phyloP scores from a whole-genome alignment of 2,888 invertebrate genomes.

The Saturnia japonica region DNA sequence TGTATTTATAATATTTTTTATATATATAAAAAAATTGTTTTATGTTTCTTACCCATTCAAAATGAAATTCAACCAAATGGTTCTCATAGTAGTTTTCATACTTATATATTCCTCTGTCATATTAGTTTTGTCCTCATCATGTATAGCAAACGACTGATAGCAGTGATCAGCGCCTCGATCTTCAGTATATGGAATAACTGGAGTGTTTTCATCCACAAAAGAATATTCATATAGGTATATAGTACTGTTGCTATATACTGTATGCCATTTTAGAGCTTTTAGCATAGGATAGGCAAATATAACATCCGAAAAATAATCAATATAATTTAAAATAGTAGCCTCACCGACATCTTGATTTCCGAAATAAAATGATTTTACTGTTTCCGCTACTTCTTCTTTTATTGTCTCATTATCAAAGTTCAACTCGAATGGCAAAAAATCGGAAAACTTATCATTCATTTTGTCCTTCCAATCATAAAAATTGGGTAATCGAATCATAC shows the following conservation, averaged over 20 bases:
- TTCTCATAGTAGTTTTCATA: conserved; percentile 34
- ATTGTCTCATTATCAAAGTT: conserved; percentile 40
- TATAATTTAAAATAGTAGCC: conserved; percentile 31
- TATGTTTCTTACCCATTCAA: conserved; percentile 37
- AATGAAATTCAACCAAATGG: conserved; percentile 41
- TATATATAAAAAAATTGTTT: neutral
- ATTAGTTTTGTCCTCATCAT: conserved; percentile 28
- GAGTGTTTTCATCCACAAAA: conserved; percentile 41
- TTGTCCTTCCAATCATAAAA: conserved; percentile 36
- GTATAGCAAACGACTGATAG: conserved; percentile 37
- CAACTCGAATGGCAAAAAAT: conserved; percentile 51
- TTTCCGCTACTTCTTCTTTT: conserved; percentile 35
- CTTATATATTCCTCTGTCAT: conserved; percentile 31
- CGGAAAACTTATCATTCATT: conserved; percentile 49
- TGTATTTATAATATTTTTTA: too few species aligned
- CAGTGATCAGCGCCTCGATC: conserved; percentile 47
- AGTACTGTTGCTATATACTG: conserved; percentile 37
- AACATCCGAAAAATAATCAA: conserved; percentile 58
- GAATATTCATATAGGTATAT: conserved; percentile 54
- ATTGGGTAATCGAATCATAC: conserved; percentile 30
- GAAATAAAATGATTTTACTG: conserved; percentile 51
- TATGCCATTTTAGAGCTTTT: conserved; percentile 40
- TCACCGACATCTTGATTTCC: conserved; percentile 38
- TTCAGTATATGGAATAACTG: conserved; percentile 38
- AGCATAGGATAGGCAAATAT: conserved; percentile 44